phyloP scores from a whole-genome alignment of 2,113 vertebrate genomes.

The Antechinus stuartii region DNA sequence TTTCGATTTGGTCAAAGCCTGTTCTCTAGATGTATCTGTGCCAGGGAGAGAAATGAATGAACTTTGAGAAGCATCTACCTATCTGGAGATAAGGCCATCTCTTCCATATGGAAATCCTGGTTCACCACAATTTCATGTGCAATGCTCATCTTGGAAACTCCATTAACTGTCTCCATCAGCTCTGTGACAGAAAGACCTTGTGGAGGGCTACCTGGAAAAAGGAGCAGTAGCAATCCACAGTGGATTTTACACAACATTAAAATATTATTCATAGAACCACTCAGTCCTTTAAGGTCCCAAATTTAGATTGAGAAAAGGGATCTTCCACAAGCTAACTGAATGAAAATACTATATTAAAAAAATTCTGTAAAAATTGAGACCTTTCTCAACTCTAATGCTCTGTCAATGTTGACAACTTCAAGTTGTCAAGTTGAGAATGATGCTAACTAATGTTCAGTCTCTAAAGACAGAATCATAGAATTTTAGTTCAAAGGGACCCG shows the following conservation, averaged over 20 bases:
- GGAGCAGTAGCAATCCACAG: not conserved
- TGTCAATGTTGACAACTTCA: not conserved
- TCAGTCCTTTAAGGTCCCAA: not conserved
- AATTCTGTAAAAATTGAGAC: not conserved
- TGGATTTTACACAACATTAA: not conserved
- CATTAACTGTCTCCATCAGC: conserved; percentile 74
- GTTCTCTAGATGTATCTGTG: not conserved
- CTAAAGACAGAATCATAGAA: not conserved
- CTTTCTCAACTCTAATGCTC: conserved; percentile 5
- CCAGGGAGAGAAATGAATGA: not conserved
- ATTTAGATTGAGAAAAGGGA: not conserved
- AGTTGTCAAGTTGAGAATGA: not conserved
- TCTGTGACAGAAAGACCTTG: conserved; percentile 63
- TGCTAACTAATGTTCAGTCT: not conserved
- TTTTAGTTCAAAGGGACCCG: not conserved
- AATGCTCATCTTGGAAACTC: conserved; percentile 78
- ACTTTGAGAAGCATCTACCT: conserved; percentile 71
- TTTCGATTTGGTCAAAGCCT: not conserved
- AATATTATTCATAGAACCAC: conserved; percentile 11
- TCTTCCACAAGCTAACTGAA: not conserved
- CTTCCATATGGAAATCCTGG: conserved; percentile 77
- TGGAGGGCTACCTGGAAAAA: conserved; percentile 78
- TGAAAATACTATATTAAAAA: not conserved
- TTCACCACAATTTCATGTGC: conserved; percentile 79
- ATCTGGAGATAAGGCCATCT: conserved; percentile 72